Evolutionary conservation across 2,888 invertebrate species (phyloP).

Genomic region (Phymatocera aterrima): DNA sequence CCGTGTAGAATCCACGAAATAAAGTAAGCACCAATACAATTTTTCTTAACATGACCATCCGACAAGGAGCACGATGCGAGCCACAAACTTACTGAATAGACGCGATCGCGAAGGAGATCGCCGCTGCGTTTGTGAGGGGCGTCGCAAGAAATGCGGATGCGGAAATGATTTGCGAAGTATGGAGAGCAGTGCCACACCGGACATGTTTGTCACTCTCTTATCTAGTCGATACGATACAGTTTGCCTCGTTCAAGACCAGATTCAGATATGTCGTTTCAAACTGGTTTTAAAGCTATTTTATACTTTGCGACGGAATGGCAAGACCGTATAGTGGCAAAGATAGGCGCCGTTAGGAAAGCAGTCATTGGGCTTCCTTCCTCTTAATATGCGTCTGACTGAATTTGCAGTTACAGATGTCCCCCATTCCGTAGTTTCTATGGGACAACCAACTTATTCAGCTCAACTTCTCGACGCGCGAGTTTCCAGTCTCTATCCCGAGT

Average conservation of each 20-base stretch:
- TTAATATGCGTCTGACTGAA: slow-evolving; percentile 27
- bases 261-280: slow-evolving; percentile 17
- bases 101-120: slow-evolving; percentile 20
- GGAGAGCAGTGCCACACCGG: slow-evolving; percentile 3
- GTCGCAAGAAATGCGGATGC: slow-evolving; percentile 39
- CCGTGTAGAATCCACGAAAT: slow-evolving; percentile 12
- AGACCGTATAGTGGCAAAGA: slow-evolving; percentile 17
- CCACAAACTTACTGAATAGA: slow-evolving; percentile 25
- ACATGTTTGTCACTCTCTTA: slow-evolving; percentile 23
- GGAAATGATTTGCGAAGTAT: slow-evolving; percentile 20
- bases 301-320: not conserved
- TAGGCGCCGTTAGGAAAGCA: slow-evolving; percentile 36
- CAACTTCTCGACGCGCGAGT: not conserved
- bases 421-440: not conserved
- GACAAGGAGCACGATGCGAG: slow-evolving; percentile 6
- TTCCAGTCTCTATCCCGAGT: not conserved
- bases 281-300: slow-evolving; percentile 35
- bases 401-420: slow-evolving; percentile 10
- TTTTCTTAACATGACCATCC: slow-evolving; percentile 16
- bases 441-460: not conserved
- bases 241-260: slow-evolving; percentile 23
- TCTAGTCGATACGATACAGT: slow-evolving; percentile 30
- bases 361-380: slow-evolving; percentile 23
- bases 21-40: slow-evolving; percentile 10
- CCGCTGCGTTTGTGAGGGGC: slow-evolving; percentile 2